phyloP scores from a whole-genome alignment of 2,888 invertebrate genomes.

The Papilio demoleus region DNA sequence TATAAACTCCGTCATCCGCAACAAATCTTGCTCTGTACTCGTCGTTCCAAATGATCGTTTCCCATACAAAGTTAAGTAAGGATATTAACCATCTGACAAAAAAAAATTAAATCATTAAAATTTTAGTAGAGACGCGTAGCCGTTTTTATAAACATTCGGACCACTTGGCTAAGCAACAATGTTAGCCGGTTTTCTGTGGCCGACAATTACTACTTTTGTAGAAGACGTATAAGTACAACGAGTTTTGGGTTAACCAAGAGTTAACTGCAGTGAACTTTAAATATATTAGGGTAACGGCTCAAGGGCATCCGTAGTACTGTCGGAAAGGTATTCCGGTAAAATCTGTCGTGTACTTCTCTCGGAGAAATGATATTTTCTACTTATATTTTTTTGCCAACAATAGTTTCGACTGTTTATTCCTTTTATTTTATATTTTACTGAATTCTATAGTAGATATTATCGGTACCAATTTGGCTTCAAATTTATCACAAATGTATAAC shows the following conservation, averaged over 20 bases:
- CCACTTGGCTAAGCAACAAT: neutral
- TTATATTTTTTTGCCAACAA: neutral
- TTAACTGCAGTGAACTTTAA: conserved; percentile 3
- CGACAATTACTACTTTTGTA: conserved; percentile 4
- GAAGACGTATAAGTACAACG: neutral
- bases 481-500: too few species aligned
- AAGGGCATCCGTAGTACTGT: neutral
- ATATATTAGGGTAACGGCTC: neutral
- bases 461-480: too few species aligned
- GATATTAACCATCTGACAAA: conserved; percentile 69
- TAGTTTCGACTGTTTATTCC: neutral
- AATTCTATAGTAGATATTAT: too few species aligned
- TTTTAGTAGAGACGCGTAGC: neutral
- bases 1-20: conserved; percentile 65
- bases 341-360: neutral
- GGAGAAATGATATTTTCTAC: neutral
- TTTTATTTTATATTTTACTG: too few species aligned
- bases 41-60: conserved; percentile 68
- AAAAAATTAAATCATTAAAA: neutral
- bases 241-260: neutral
- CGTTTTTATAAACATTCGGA: neutral
- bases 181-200: neutral
- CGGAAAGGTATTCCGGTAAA: neutral
- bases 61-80: conserved; percentile 72
- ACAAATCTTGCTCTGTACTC: conserved; percentile 62